Evolutionary conservation across 2,797 vertebrate genomes (phyloP), one percentile per base, ranked within the genome.

Genomic region (Gymnoscopelus microlampas): DNA sequence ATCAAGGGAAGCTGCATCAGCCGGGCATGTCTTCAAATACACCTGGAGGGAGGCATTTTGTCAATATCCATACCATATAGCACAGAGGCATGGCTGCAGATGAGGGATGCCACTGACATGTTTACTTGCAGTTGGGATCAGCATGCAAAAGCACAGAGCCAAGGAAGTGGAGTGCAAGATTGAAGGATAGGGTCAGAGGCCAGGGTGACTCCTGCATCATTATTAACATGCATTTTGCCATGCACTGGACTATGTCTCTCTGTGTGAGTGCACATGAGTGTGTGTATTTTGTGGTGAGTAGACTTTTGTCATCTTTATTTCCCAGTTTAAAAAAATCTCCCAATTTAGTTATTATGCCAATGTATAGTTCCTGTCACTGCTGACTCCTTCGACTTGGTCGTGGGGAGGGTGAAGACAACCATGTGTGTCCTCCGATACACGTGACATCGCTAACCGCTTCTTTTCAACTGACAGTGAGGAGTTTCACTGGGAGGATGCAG

Each of bases 101-200:
- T 68, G 68, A 63, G 62, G 35, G 66, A 24, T 57, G 60, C 68
- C 60, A 76, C 63, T 71, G 13, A 13, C 60, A 67, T 49, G 74
- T 82, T 74, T 60, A 80, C 71, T 74, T 73, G 70, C 65, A 35
- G 32, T 39, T 61, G 60, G 63, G 63, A 76, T 73, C 66, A 70
- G 48, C 53, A 85, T 73, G 60, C 79, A 78, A 26, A 87, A 79
- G 79, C 82, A 81, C 60, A 70, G 65, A 63, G 62, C 54, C 4
- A 24, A 60, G 55, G 60, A 65, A 65, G 29, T 7, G 58, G 70
- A 26, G 50, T 54, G 74, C 74, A 64, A 64, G 65, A 72, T 57
- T 71, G 60, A 29, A 23, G 73, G 78, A 68, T 59, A 62, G 59
- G 64, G 50, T 44, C 58, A 15, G 61, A 67, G 51, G 63, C 57